These are phyloP conservation scores for Momotus momota DNA, from an alignment of 2,797 vertebrate species.

Conservation along the genomic window DNA sequence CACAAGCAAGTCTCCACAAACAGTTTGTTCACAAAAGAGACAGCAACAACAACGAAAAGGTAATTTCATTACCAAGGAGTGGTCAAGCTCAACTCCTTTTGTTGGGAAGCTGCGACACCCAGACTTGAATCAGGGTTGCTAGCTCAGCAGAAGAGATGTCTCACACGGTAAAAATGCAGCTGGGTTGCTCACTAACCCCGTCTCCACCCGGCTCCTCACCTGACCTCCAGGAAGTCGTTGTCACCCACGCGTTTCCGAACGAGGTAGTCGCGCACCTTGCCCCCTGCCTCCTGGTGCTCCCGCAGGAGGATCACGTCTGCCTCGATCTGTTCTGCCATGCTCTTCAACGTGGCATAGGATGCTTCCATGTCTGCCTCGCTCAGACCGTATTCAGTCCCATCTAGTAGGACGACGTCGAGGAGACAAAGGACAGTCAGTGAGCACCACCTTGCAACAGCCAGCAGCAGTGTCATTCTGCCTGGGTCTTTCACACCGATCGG, in stretches of 20 bases:
- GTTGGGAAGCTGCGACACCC: conserved; percentile 11
- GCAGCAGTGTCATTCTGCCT: neutral
- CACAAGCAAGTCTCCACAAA: neutral
- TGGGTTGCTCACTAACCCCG: neutral
- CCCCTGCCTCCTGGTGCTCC: conserved; percentile 90
- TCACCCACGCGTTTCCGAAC: conserved; percentile 95
- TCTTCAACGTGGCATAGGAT: conserved; percentile 92
- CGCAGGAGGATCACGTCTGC: conserved; percentile 92
- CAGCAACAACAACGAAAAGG: neutral
- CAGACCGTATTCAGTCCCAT: conserved; percentile 95
- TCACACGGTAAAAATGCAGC: neutral
- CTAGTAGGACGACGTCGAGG: conserved; percentile 66
- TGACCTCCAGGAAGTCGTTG: conserved; percentile 98
- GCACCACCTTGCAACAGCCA: neutral
- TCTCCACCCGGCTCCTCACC: conserved; percentile 83
- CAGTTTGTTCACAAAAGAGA: neutral
- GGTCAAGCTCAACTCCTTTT: neutral
- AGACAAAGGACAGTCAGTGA: conserved; percentile 17
- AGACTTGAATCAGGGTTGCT: neutral
- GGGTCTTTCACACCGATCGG: fast-evolving
- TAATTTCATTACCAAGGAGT: conserved; percentile 41
- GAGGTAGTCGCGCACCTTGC: conserved; percentile 92
- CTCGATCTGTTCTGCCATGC: conserved; percentile 94
- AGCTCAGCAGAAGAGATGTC: neutral
- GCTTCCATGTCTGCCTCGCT: conserved; percentile 95